Conservation (phyloP, 2,113 vertebrate genomes). For the Nycticorax nycticorax region DNA sequence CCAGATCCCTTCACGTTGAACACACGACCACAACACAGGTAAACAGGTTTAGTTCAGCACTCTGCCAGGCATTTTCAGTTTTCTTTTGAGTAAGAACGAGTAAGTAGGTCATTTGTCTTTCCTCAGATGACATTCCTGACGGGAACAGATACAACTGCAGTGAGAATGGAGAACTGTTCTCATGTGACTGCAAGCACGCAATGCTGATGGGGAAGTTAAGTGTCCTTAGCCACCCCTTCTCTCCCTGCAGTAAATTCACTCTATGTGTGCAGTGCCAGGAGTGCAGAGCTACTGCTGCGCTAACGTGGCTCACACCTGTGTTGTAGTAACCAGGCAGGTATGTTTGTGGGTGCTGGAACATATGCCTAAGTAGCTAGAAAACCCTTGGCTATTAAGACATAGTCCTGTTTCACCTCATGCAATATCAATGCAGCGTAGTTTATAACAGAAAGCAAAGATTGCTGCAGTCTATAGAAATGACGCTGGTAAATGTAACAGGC, state of each 20-base stretch:
- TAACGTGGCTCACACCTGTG: background rate
- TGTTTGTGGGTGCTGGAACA: background rate
- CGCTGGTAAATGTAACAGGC: background rate
- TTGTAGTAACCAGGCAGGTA: background rate
- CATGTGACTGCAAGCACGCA: slow-evolving; percentile 22
- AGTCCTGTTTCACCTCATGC: background rate
- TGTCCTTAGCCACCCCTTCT: slow-evolving; percentile 36
- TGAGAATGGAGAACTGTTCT: slow-evolving; percentile 1
- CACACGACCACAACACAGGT: background rate
- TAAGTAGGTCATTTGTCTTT: slow-evolving; percentile 49
- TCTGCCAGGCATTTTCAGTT: background rate
- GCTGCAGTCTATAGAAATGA: background rate
- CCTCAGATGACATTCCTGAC: slow-evolving; percentile 26
- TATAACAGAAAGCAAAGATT: background rate
- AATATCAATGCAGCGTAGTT: background rate
- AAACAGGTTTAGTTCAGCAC: background rate
- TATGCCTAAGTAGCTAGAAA: background rate
- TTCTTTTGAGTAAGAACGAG: background rate
- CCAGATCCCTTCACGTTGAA: background rate
- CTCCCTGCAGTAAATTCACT: background rate
- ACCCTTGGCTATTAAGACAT: background rate
- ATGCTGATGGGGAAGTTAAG: background rate
- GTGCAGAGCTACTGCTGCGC: accelerated
- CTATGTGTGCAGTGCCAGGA: accelerated
- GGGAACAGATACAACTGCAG: slow-evolving; percentile 6